Base-by-base conservation (phyloP, 2,888 invertebrate species). In the Adineta ricciae region DNA sequence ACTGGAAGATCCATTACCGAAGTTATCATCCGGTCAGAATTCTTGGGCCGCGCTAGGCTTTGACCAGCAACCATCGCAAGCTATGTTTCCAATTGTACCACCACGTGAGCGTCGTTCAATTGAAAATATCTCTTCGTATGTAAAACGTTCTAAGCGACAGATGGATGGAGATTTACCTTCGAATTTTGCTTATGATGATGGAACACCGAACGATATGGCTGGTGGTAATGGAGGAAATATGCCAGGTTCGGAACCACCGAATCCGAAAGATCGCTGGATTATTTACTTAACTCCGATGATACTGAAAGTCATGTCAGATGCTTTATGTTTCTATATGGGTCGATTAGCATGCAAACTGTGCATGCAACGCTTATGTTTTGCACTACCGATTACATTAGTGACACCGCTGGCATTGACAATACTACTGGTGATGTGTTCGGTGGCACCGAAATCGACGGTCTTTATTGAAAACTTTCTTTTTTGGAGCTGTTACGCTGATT, bases 301-400 rank as follows among this genome's bases (percentile, higher is more conserved):
- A 8, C 87, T 90, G 7, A 89, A 89, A 87, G 87, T 89, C 46
- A 86, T 88, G 16, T 88, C 90, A 5, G 89, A 90, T 1, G 88
- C 90, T 19, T 84, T 91, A 11, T 90, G 91, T 88, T 89, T 91
- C 88, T 91, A 91, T 86, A 89, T 91, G 56, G 90, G 90, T 56
- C 91, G 92, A 86, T 91, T 92, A 87, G 92, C 92, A 2, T 92
- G 92, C 87, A 91, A 91, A 87, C 89, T 91, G 27, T 89, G 89
- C 86, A 91, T 92, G 88, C 92, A 92, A 88, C 88, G 88, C 32
- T 88, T 90, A 72, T 90, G 91, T 83, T 92, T 91, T 87, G 89
- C 91, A 2, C 87, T 91, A n/a, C 91, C 92, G 0, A 88, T 92
- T 7, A 88, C 88, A 8, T 86, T 91, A 78, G 88, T 91, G 0